Conservation (phyloP, 2,797 vertebrate genomes). For the Apogon talboti region DNA sequence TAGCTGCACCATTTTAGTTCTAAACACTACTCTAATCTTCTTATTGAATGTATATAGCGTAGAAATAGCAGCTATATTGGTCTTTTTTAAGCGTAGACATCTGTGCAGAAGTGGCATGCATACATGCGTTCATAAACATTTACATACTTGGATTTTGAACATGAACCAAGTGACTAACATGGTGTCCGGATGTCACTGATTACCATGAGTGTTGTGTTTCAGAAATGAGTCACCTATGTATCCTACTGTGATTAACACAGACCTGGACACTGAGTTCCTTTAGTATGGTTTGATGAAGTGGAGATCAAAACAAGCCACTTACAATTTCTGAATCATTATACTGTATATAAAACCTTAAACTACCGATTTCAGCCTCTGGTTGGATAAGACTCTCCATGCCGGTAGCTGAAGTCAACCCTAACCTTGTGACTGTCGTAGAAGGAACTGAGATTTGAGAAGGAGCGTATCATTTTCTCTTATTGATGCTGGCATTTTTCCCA, state of each 20-base stretch:
- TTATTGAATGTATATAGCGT: not conserved
- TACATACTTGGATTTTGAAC: slow-evolving; percentile 73
- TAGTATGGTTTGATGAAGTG: slow-evolving; percentile 4
- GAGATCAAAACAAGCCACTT: not conserved
- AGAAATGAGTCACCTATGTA: slow-evolving; percentile 57
- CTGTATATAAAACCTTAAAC: too few species aligned
- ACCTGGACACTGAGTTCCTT: slow-evolving; percentile 15
- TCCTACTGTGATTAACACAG: slow-evolving; percentile 46
- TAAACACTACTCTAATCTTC: too few species aligned
- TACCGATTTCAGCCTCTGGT: too few species aligned
- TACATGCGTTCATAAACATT: slow-evolving; percentile 79
- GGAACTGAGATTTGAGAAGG: too few species aligned
- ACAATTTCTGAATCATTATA: too few species aligned
- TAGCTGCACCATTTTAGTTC: too few species aligned
- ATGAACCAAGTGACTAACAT: slow-evolving; percentile 66
- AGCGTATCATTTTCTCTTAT: too few species aligned
- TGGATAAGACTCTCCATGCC: too few species aligned
- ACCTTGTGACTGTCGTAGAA: too few species aligned
- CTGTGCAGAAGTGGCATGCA: slow-evolving; percentile 72
- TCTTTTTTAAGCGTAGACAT: slow-evolving; percentile 64
- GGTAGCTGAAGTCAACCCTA: too few species aligned
- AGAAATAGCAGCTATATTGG: slow-evolving; percentile 50
- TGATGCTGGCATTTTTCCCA: too few species aligned
- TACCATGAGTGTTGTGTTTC: slow-evolving; percentile 65
- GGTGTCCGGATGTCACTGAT: slow-evolving; percentile 73